Base-by-base conservation (phyloP, 2,113 vertebrate genomes). In the Epinephelus fuscoguttatus region DNA sequence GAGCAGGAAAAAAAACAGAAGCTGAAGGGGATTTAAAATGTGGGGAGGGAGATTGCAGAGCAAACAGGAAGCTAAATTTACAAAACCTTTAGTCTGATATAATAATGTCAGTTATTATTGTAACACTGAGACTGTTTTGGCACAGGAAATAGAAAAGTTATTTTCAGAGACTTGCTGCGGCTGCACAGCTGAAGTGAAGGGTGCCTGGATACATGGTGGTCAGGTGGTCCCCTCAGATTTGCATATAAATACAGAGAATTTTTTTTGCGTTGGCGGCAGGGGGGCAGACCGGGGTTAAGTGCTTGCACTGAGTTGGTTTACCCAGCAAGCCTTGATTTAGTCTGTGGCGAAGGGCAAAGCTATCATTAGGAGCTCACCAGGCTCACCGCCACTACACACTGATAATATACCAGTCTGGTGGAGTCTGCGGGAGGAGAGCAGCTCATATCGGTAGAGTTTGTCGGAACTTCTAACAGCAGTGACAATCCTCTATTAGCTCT, bases 341-440 rank as follows among this genome's bases (percentile, higher is more conserved):
- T 91, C 93, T 90, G 87, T 82, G 87, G 84, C 23, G 68, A 73
- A 87, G 84, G 79, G 80, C 78, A 90, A 87, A 89, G 90, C 91
- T 92, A 90, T 94, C 87, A 94, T 95, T 94, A 94, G 88, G 70
- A 87, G 63, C 92, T 94, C 82, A 84, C 82, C 86, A 84, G 82
- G 45, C 89, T 89, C 78, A 88, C 88, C 79, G 21, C 86, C 57
- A 19, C 88, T 73, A 62, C 72, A 52, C 81, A 37, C 77, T 80
- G 87, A 87, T 87, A 84, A 75, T 82, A 70, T 4, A 81, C 63
- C 52, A 45, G 81, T 60, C 75, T 71, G 75, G 30, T 52, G 63
- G 42, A 70, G 78, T 66, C 67, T 80, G 80, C 68, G 10, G 83
- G 25, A 77, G 63, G 53, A 33, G 60, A 87, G 78, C 56, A 11